Base-by-base conservation (phyloP, 2,797 vertebrate genomes). In the Vireo griseus region DNA sequence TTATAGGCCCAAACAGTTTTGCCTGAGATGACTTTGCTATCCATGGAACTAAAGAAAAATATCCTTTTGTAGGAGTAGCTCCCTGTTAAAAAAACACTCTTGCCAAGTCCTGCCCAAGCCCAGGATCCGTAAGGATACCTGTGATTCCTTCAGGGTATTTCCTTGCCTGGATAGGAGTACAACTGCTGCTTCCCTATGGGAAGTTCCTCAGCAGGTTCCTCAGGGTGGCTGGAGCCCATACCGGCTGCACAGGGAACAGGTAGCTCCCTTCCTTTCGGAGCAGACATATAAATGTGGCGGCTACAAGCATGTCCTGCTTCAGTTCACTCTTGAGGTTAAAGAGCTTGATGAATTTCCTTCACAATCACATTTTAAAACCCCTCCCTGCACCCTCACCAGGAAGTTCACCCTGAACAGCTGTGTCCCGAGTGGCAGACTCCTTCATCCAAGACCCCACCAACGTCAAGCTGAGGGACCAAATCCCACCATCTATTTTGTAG, bases 161-260 rank as follows among this genome's bases (percentile, higher is more conserved):
- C 28, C 40, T 80, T 54, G 33, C 24, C 66, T 13, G 5, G 35
- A 16, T 39, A 24, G 39, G 20, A 42, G n/a, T 28, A 35, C 15
- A 51, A 4, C 48, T 2, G 1, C 48, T 55, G n/a, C 67, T 83
- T 52, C 33, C 9, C 3, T 0, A 0, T 4, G 28, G 42, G 44
- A 71, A 66, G 17, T 66, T 69, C 68, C 77, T 67, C 31, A 4
- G 69, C 21, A 66, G 35, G 35, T 35, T 25, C 29, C 47, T 11
- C 20, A 54, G 24, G 0, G 2, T 16, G 3, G 17, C 29, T 81
- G 0, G 0, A 73, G 39, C 29, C 29, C 7, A 2, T 18, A 3
- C 42, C 58, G 37, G 57, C 61, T 39, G 26, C 40, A 37, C 1
- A 3, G 54, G 8, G 16, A 63, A 9, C 2, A 2, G 28, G 1